Evolutionary conservation across 2,797 vertebrate genomes (phyloP).

Genomic region (Calcarius lapponicus): DNA sequence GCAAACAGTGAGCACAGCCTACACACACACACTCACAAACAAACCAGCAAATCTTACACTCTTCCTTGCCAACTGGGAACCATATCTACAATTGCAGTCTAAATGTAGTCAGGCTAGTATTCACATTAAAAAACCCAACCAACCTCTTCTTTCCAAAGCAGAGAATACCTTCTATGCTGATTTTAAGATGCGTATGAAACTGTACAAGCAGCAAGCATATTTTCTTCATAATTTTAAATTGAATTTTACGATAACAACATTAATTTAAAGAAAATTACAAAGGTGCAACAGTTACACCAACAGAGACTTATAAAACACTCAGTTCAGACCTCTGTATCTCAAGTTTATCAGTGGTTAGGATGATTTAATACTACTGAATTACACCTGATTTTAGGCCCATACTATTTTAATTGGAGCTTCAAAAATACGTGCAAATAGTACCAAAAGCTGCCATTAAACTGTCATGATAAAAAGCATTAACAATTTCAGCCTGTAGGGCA

Average conservation of each 20-base stretch:
- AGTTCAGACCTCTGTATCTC: background rate
- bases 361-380: background rate
- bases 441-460: constrained; percentile 6
- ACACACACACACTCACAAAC: background rate
- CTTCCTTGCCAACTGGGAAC: background rate
- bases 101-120: background rate
- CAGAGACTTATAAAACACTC: too few relatives aligned
- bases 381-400: background rate
- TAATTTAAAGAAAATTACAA: background rate
- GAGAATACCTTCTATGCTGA: background rate
- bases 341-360: background rate
- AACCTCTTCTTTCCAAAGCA: background rate
- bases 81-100: background rate
- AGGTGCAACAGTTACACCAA: background rate
- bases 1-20: constrained; percentile 23
- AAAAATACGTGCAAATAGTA: background rate
- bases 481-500: background rate
- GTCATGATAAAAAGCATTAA: background rate
- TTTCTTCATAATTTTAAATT: background rate
- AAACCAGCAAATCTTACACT: background rate
- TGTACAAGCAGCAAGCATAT: background rate
- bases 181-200: background rate
- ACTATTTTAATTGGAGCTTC: background rate
- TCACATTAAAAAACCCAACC: background rate
- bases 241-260: background rate